These are phyloP conservation scores for Bagarius yarrelli DNA, from an alignment of 2,113 vertebrate genomes.

Conservation along the genomic window DNA sequence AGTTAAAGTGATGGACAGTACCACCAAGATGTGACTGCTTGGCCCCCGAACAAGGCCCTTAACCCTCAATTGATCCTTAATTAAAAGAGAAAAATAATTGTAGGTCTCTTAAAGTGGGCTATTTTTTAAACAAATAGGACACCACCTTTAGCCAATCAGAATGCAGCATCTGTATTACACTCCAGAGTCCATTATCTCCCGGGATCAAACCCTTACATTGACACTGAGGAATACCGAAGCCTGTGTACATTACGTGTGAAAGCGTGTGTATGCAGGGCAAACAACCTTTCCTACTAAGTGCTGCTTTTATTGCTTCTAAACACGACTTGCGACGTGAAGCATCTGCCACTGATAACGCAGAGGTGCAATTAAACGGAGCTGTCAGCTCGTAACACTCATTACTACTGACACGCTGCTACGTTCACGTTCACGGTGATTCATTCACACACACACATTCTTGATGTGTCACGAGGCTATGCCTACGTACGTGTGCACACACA, in stretches of 20 bases:
- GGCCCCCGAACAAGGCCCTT: too few species aligned
- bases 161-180: background rate
- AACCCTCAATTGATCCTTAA: too few species aligned
- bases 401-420: conserved; percentile 28
- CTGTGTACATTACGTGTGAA: background rate
- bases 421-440: conserved; percentile 32
- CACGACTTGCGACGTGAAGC: background rate
- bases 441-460: conserved; percentile 32
- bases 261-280: background rate
- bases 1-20: too few species aligned
- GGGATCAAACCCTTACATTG: background rate
- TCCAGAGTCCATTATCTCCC: background rate
- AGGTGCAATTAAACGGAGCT: conserved; percentile 14
- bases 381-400: conserved; percentile 27
- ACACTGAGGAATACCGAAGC: background rate
- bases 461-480: background rate
- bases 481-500: background rate
- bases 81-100: too few species aligned
- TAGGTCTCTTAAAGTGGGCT: too few species aligned
- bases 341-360: conserved; percentile 11
- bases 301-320: conserved; percentile 20
- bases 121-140: too few species aligned
- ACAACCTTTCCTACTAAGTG: background rate
- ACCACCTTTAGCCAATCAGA: background rate
- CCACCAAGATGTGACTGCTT: too few species aligned